Evolutionary conservation across 1,140 invertebrate species (phyloP).

Genomic region (Hirudo medicinalis): DNA sequence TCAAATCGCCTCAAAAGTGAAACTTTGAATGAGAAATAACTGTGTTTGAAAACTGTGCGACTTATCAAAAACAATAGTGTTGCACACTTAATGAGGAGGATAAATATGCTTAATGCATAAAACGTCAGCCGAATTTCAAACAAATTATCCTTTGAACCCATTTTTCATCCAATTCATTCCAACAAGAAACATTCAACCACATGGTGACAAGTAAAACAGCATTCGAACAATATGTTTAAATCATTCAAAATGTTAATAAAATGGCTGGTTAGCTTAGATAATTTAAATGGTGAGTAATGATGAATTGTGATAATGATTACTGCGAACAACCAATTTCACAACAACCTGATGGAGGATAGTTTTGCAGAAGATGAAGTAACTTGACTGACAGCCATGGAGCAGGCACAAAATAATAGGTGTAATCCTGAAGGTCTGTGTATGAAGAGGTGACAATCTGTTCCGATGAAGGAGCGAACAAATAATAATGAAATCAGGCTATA

Average conservation of each 20-base stretch:
- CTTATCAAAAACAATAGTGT: too few relatives aligned
- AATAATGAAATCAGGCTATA: neutral
- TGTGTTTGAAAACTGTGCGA: too few relatives aligned
- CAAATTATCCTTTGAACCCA: too few relatives aligned
- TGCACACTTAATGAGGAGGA: too few relatives aligned
- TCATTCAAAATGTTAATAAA: conserved; percentile 51
- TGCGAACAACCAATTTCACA: conserved; percentile 50
- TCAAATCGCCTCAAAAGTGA: too few relatives aligned
- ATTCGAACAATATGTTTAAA: too few relatives aligned
- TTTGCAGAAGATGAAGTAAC: conserved; percentile 83
- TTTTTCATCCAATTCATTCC: too few relatives aligned
- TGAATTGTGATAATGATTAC: conserved; percentile 99
- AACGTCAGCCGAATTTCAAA: too few relatives aligned
- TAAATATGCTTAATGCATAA: too few relatives aligned
- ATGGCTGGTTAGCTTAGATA: conserved; percentile 81
- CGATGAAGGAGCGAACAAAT: neutral
- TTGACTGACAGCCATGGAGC: conserved; percentile 99
- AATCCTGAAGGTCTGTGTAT: conserved; percentile 96
- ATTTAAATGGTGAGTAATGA: conserved; percentile 98
- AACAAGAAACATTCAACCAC: too few relatives aligned
- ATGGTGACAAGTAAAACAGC: too few relatives aligned
- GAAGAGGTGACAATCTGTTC: conserved; percentile 84
- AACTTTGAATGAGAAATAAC: too few relatives aligned
- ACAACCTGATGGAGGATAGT: conserved; percentile 88
- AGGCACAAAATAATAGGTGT: conserved; percentile 99